Conservation (phyloP, 1,140 invertebrate species). For the Drosophila hydei region DNA sequence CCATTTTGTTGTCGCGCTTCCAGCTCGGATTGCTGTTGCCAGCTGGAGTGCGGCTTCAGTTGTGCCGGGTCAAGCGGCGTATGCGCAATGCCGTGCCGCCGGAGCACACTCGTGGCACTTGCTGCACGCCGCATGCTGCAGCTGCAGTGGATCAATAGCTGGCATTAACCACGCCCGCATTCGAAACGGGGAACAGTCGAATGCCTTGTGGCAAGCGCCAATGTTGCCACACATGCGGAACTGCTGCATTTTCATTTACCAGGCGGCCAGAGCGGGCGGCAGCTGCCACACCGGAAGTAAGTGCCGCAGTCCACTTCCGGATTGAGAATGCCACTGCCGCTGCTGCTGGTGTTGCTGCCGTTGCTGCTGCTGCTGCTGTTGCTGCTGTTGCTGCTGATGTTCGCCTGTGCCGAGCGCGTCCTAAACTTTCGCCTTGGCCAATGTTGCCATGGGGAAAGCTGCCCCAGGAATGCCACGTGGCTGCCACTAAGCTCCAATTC, state of each 20-base stretch:
- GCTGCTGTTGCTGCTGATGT: slow-evolving; percentile 36
- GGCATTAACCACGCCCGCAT: slow-evolving; percentile 64
- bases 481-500: slow-evolving; percentile 47
- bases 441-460: slow-evolving; percentile 72
- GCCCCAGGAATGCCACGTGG: slow-evolving; percentile 12
- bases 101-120: slow-evolving; percentile 26
- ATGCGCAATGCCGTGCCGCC: slow-evolving; percentile 30
- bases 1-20: slow-evolving; percentile 59
- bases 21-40: neutral
- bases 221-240: slow-evolving; percentile 79
- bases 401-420: slow-evolving; percentile 55
- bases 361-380: neutral
- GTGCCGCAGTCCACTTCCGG: slow-evolving; percentile 70
- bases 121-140: slow-evolving; percentile 53
- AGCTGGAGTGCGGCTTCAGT: slow-evolving; percentile 36
- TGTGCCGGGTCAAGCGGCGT: slow-evolving; percentile 17
- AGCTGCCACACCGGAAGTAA: slow-evolving; percentile 71
- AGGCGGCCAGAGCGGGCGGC: slow-evolving; percentile 56
- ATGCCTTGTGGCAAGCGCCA: slow-evolving; percentile 6
- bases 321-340: slow-evolving; percentile 1
- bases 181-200: neutral
- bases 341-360: slow-evolving; percentile 36
- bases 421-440: slow-evolving; percentile 70
- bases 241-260: slow-evolving; percentile 81
- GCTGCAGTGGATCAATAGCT: slow-evolving; percentile 81